phyloP scores from a whole-genome alignment of 1,140 invertebrate species.

The Helicoverpa zea region DNA sequence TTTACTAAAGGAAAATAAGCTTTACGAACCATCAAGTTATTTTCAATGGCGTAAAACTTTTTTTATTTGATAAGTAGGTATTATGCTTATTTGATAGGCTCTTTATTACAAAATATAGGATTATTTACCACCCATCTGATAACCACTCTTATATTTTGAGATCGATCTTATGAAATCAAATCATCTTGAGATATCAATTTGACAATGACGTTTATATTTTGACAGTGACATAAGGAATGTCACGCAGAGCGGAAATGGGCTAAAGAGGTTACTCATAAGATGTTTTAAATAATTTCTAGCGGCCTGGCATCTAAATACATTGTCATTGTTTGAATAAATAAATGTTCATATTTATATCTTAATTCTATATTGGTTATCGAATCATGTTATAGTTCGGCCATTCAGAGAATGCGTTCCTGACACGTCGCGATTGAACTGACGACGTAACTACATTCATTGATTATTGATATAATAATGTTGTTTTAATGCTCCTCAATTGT shows the following conservation, averaged over 20 bases:
- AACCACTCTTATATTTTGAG: not conserved
- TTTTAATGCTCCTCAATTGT: no score
- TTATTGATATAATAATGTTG: no score
- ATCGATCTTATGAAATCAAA: not conserved
- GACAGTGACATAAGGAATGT: not conserved
- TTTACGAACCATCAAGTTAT: not conserved
- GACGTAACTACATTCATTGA: no score
- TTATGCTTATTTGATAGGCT: slow-evolving; percentile 3
- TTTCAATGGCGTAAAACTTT: not conserved
- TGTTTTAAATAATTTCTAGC: slow-evolving; percentile 6
- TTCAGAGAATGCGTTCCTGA: no score
- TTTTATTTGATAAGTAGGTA: not conserved
- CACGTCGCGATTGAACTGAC: no score
- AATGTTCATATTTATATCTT: slow-evolving; percentile 21
- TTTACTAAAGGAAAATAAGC: not conserved
- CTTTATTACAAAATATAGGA: slow-evolving; percentile 19
- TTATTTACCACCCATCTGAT: not conserved
- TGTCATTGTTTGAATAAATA: slow-evolving; percentile 12
- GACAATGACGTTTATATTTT: not conserved
- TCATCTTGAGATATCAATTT: not conserved
- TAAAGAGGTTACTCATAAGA: slow-evolving; percentile 1
- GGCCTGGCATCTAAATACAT: slow-evolving; percentile 30
- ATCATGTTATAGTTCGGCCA: no score
- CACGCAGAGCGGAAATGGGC: not conserved
- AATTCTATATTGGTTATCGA: slow-evolving; percentile 19